These are phyloP conservation scores for Drymodes brunneopygia DNA, from an alignment of 2,113 vertebrate species.

Conservation along the genomic window DNA sequence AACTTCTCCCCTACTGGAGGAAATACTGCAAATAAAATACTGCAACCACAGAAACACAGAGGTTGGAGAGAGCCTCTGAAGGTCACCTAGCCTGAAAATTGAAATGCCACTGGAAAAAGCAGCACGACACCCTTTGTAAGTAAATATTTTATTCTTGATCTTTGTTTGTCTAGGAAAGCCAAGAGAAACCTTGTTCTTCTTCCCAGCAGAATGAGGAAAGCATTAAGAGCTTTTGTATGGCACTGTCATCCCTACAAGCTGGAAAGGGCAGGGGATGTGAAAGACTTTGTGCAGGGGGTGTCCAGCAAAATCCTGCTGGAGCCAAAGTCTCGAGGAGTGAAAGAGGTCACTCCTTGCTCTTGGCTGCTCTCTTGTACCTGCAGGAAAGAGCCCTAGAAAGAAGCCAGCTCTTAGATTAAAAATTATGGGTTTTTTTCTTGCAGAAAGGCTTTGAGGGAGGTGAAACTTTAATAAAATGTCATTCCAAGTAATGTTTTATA, in stretches of 20 bases:
- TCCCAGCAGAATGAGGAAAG: not conserved
- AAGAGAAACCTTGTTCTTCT: not conserved
- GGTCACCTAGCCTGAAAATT: not conserved
- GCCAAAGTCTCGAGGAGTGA: not conserved
- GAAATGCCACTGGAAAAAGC: conserved; percentile 19
- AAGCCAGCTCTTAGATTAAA: not conserved
- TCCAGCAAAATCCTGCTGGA: not conserved
- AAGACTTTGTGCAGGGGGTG: not conserved
- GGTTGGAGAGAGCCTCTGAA: not conserved
- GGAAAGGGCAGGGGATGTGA: not conserved
- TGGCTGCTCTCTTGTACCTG: not conserved
- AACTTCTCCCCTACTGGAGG: not conserved
- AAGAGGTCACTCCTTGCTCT: not conserved
- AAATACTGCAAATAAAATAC: not conserved
- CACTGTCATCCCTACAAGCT: not conserved
- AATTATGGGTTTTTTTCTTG: not conserved
- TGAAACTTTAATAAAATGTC: not conserved
- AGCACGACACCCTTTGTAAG: not conserved
- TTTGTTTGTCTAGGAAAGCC: conserved; percentile 27
- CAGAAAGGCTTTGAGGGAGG: not conserved
- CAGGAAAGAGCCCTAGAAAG: not conserved
- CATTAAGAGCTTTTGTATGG: not conserved
- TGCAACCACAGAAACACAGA: not conserved
- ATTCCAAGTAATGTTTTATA: not conserved
- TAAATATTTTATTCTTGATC: conserved; percentile 33